phyloP scores from a whole-genome alignment of 2,797 vertebrate species.

The Todus mexicanus region DNA sequence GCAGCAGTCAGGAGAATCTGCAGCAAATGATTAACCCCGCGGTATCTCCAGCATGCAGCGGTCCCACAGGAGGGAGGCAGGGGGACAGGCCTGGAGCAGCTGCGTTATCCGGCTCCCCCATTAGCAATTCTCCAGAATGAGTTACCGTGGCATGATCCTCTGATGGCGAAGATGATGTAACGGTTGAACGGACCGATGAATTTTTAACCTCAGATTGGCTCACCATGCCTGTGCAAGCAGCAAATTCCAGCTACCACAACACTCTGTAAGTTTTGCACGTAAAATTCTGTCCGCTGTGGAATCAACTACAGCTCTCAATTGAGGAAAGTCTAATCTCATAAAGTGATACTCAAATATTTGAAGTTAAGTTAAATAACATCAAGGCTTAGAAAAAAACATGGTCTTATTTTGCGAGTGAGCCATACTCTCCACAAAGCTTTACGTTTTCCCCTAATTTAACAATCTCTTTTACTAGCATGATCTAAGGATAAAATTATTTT shows the following conservation, averaged over 20 bases:
- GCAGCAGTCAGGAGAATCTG: background rate
- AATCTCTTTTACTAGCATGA: background rate
- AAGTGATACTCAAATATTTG: background rate
- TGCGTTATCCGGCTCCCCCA: background rate
- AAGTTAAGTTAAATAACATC: background rate
- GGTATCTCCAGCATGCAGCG: background rate
- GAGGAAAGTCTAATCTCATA: background rate
- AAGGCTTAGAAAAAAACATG: background rate
- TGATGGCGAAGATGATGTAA: background rate
- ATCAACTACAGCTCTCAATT: background rate
- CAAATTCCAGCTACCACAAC: background rate
- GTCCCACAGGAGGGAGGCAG: background rate
- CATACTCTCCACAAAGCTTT: background rate
- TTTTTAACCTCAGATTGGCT: background rate
- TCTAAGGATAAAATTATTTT: background rate
- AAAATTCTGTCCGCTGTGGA: background rate
- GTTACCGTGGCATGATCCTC: background rate
- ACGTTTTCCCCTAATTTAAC: background rate
- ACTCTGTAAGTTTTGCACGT: fast-evolving
- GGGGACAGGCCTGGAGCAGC: background rate
- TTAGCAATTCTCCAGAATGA: background rate
- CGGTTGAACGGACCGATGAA: background rate
- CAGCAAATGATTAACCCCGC: background rate
- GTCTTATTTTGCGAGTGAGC: background rate
- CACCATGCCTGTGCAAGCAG: background rate